Evolutionary conservation across 1,140 invertebrate species (phyloP), one percentile per base, ranked within the genome.

Genomic region (Pygmarrhopalites habei): DNA sequence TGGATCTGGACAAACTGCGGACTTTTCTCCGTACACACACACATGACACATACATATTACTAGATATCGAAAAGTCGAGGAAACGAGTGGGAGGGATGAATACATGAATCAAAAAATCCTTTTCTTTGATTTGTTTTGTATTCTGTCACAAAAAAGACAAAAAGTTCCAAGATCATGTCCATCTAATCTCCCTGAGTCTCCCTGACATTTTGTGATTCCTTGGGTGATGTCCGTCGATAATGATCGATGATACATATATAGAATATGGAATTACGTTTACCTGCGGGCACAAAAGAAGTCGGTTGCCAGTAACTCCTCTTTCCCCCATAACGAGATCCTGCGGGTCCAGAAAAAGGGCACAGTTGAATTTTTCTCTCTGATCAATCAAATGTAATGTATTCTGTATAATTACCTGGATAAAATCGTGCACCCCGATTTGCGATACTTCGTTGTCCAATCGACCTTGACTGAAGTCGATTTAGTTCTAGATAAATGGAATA

Each of bases 291-390:
- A 26, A 51, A 35, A 2, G 25, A 19, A 26, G 60, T 41, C 30
- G 62, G 23, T 30, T 60, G 49, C 62, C 66, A 68, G 39, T 64
- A 64, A 39, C 59, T 65, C 58, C 67, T 29, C 47, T 68, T 68
- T 51, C 67, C 67, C 7, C 59, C 67, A 39, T 64, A 68, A 4
- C 67, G 59, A 14, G 59, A 46, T 23, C n/a, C n/a, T n/a, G n/a
- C n/a, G n/a, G n/a, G n/a, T n/a, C n/a, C n/a, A n/a, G n/a, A n/a
- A n/a, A n/a, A n/a, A n/a, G n/a, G n/a, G n/a, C n/a, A n/a, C n/a
- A n/a, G n/a, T n/a, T n/a, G n/a, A n/a, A n/a, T n/a, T n/a, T n/a
- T n/a, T n/a, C n/a, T n/a, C n/a, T n/a, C n/a, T n/a, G n/a, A n/a
- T n/a, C n/a, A n/a, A n/a, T n/a, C n/a, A n/a, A n/a, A n/a, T n/a